A percentile compares a stretch with the other conserved stretches of the same genome.
phyloP scores from a whole-genome alignment of 2,888 invertebrate genomes.

The Nephrocerus scutellatus region DNA sequence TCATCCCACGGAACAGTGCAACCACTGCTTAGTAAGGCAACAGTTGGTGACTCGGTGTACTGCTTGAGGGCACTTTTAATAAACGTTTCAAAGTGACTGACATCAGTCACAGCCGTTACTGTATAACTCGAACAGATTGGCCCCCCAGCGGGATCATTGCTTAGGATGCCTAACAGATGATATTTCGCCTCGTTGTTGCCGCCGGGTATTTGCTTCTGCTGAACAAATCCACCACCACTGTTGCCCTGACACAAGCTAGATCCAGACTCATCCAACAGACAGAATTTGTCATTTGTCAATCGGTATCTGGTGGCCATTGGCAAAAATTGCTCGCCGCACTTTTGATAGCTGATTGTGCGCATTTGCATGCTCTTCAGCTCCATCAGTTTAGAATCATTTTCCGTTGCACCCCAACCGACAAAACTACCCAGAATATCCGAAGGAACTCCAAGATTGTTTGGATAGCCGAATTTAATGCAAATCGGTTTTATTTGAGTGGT shows the following conservation, averaged over 20 bases:
- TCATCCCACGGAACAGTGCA: too few relatives aligned
- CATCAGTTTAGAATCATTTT: constrained; percentile 14
- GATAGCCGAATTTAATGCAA: constrained; percentile 33
- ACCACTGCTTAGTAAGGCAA: too few relatives aligned
- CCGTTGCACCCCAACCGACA: constrained; percentile 27
- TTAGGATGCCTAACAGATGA: too few relatives aligned
- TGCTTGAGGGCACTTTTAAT: too few relatives aligned
- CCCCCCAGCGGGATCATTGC: too few relatives aligned
- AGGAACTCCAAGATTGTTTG: constrained; percentile 10
- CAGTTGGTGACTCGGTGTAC: too few relatives aligned
- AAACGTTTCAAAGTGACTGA: too few relatives aligned
- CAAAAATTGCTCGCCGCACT: constrained; percentile 22
- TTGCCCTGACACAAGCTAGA: constrained; percentile 26
- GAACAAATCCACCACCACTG: constrained; percentile 30
- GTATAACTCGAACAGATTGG: too few relatives aligned
- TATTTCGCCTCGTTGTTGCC: too few relatives aligned
- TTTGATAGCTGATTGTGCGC: constrained; percentile 19
- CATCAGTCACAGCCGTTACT: too few relatives aligned
- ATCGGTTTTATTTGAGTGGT: constrained; percentile 39
- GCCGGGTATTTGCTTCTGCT: too few relatives aligned
- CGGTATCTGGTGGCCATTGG: constrained; percentile 13
- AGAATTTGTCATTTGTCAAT: constrained; percentile 36
- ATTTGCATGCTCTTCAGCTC: constrained; percentile 20
- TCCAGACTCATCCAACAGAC: constrained; percentile 27
- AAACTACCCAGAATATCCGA: constrained; percentile 18